Evolutionary conservation across 1,140 invertebrate genomes (phyloP).

Genomic region (Palaemon carinicauda): DNA sequence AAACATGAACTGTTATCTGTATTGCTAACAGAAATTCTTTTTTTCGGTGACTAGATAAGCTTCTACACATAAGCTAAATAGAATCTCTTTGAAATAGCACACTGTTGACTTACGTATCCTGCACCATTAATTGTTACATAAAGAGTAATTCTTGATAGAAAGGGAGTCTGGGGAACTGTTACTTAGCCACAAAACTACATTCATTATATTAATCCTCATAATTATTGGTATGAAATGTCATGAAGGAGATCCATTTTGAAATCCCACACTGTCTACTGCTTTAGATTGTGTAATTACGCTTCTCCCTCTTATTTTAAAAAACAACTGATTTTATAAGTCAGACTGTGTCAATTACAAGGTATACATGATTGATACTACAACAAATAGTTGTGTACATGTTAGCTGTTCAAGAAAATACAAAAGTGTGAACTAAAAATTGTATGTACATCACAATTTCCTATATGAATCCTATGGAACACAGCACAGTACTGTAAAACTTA

Average conservation of each 20-base stretch:
- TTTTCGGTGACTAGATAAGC: too few relatives aligned
- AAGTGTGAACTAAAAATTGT: not conserved
- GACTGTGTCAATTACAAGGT: conserved; percentile 2
- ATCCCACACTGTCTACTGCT: conserved; percentile 44
- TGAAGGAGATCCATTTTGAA: conserved; percentile 12
- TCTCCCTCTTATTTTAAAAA: conserved; percentile 48
- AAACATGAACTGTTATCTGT: not conserved
- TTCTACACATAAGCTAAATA: too few relatives aligned
- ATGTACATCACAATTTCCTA: too few relatives aligned
- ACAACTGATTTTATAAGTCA: not conserved
- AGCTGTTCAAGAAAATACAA: conserved; percentile 16
- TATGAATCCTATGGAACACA: not conserved
- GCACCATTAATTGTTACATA: too few relatives aligned
- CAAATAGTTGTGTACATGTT: not conserved
- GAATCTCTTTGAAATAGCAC: too few relatives aligned
- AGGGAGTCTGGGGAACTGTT: not conserved
- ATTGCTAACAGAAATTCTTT: too few relatives aligned
- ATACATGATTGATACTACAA: conserved; percentile 33
- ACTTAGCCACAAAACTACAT: not conserved
- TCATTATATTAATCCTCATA: not conserved
- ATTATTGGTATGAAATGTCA: not conserved
- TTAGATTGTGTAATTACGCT: conserved; percentile 57
- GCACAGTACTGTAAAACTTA: not conserved
- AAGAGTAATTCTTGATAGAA: not conserved
- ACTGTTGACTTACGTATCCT: too few relatives aligned